phyloP scores from a whole-genome alignment of 2,888 invertebrate species.

The Drosophila putrida region DNA sequence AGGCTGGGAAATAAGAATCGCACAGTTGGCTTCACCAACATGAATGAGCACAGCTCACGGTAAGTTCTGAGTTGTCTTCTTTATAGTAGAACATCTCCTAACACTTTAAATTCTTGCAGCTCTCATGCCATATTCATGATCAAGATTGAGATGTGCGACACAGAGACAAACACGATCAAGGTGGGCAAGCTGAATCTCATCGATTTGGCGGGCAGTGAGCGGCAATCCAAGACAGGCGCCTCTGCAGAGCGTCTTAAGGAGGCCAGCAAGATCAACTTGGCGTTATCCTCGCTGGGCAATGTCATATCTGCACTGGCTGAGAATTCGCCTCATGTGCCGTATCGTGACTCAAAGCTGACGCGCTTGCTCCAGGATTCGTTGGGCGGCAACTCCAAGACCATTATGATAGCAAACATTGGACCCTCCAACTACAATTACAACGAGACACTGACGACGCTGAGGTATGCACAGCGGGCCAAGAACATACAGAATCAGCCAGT shows the following conservation, averaged over 20 bases:
- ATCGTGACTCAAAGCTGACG: conserved; percentile 98
- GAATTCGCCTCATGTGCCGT: conserved; percentile 97
- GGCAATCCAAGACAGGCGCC: conserved; percentile 98
- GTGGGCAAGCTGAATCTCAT: conserved; percentile 99
- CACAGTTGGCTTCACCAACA: conserved; percentile 97
- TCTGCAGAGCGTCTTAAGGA: conserved; percentile 96
- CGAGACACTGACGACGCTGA: conserved; percentile 97
- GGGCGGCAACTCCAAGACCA: conserved; percentile 99
- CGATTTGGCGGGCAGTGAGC: conserved; percentile 98
- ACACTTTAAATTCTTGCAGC: conserved; percentile 84
- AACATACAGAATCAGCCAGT: conserved; percentile 99
- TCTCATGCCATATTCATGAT: conserved; percentile 99
- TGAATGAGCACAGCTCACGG: conserved; percentile 98
- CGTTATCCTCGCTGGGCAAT: conserved; percentile 98
- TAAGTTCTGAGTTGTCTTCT: conserved; percentile 27
- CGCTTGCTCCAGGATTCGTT: conserved; percentile 98
- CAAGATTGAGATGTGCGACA: conserved; percentile 96
- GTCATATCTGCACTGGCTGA: conserved; percentile 99
- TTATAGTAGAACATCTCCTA: background rate
- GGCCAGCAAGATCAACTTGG: conserved; percentile 98
- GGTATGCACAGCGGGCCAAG: conserved; percentile 98
- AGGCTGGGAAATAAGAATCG: conserved; percentile 96
- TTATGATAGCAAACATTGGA: conserved; percentile 99
- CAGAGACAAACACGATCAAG: conserved; percentile 87
- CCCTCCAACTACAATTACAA: conserved; percentile 99